Evolutionary conservation across 2,113 vertebrate species (phyloP).

Genomic region (Micronycteris hirsuta): DNA sequence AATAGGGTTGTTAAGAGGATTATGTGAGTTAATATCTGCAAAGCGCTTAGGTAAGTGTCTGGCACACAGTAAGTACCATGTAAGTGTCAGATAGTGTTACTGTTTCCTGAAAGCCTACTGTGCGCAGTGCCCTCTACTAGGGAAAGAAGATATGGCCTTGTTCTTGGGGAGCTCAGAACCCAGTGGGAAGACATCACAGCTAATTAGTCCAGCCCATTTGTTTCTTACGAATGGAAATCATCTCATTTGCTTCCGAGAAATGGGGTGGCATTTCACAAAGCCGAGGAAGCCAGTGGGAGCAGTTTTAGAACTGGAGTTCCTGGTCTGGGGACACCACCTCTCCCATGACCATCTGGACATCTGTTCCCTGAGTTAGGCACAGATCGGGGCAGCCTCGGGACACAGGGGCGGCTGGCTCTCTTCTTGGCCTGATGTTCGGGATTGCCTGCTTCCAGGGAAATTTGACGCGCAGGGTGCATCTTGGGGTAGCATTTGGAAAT

Average conservation of each 20-base stretch:
- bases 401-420: neutral
- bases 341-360: rapidly evolving
- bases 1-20: neutral
- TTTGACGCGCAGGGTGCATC: neutral
- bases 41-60: neutral
- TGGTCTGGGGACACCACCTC: neutral
- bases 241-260: neutral
- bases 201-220: neutral
- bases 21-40: neutral
- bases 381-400: rapidly evolving
- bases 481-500: neutral
- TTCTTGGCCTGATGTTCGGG: neutral
- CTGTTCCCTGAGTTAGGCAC: neutral
- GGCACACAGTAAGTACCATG: neutral
- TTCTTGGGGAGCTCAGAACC: neutral
- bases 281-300: neutral
- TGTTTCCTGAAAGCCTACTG: neutral
- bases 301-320: neutral
- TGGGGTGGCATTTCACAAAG: no score
- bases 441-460: neutral
- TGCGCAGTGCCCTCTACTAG: neutral
- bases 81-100: neutral
- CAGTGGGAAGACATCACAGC: neutral
- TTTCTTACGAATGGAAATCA: neutral
- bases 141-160: neutral